phyloP scores from a whole-genome alignment of 2,113 vertebrate genomes.

The Grallaria varia region DNA sequence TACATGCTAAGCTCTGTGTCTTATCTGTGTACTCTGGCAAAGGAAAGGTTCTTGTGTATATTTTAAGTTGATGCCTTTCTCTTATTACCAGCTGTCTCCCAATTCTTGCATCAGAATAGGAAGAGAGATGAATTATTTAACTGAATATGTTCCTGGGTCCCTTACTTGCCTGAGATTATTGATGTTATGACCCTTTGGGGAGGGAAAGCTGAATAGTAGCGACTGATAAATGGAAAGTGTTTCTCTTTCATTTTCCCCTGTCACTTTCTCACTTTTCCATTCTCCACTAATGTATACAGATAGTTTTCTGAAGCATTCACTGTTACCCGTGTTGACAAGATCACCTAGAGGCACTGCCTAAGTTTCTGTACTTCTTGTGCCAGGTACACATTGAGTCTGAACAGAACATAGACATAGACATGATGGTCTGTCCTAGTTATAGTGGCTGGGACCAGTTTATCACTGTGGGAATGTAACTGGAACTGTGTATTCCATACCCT shows the following conservation, averaged over 20 bases:
- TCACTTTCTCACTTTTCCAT: background rate
- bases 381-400: background rate
- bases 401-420: rapidly evolving
- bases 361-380: background rate
- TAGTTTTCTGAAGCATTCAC: background rate
- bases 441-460: too few species aligned
- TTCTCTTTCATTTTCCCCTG: background rate
- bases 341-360: background rate
- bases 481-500: too few species aligned
- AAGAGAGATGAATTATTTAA: slow-evolving; percentile 16
- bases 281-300: background rate
- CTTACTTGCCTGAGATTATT: background rate
- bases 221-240: background rate
- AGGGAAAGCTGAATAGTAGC: background rate
- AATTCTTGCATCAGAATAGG: background rate
- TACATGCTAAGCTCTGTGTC: background rate
- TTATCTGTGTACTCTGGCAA: background rate
- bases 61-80: background rate
- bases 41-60: background rate
- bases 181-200: rapidly evolving
- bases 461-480: too few species aligned
- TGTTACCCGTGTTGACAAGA: background rate
- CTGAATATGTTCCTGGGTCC: background rate
- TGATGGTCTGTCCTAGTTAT: too few species aligned
- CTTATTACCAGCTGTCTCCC: background rate